Evolutionary conservation across 2,888 invertebrate genomes (phyloP).

Genomic region (Ichneumon xanthorius): DNA sequence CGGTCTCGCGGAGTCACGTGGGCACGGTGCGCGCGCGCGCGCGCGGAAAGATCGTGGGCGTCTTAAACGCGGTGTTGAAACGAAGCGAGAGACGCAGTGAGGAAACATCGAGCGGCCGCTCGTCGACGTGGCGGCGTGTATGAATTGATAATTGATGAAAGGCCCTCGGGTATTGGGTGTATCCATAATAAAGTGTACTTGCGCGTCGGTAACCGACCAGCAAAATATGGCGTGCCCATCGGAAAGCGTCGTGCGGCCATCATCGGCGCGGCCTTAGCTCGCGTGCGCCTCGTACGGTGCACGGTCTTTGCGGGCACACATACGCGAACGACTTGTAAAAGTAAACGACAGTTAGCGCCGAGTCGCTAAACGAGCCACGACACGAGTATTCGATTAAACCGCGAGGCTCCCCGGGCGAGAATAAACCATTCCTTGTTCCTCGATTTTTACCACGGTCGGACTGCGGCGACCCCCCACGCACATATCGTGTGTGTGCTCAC

Average conservation of each 20-base stretch:
- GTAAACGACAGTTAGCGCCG: slow-evolving; percentile 76
- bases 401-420: slow-evolving; percentile 63
- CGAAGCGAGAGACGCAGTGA: slow-evolving; percentile 54
- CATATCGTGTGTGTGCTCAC: slow-evolving; percentile 23
- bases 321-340: slow-evolving; percentile 66
- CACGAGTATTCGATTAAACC: slow-evolving; percentile 81
- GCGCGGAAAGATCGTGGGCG: slow-evolving; percentile 62
- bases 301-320: slow-evolving; percentile 29
- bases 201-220: not conserved
- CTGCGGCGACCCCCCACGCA: slow-evolving; percentile 64
- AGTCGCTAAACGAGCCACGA: slow-evolving; percentile 78
- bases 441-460: slow-evolving; percentile 59
- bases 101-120: slow-evolving; percentile 38
- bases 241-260: slow-evolving; percentile 27
- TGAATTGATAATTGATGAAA: slow-evolving; percentile 65
- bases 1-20: slow-evolving; percentile 23
- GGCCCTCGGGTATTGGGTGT: slow-evolving; percentile 52
- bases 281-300: slow-evolving; percentile 32
- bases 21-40: slow-evolving; percentile 34
- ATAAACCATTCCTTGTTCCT: slow-evolving; percentile 73
- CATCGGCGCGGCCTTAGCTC: slow-evolving; percentile 13
- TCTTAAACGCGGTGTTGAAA: slow-evolving; percentile 64
- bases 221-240: slow-evolving; percentile 30
- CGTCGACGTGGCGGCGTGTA: slow-evolving; percentile 49
- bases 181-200: slow-evolving; percentile 48